phyloP scores from a whole-genome alignment of 2,888 invertebrate species.

The Eristalis intricaria region DNA sequence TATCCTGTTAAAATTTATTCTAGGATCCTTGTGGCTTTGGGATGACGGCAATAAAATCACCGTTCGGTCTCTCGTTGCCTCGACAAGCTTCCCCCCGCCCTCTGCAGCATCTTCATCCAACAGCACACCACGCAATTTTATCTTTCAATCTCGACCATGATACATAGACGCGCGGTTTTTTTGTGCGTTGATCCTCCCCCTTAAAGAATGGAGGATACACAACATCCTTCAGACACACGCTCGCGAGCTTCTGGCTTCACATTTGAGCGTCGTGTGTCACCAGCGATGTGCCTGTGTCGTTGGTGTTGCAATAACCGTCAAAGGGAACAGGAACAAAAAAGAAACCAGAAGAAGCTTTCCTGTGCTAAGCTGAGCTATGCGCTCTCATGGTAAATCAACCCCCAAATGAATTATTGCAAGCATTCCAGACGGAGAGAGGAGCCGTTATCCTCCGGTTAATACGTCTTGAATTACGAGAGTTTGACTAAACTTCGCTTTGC shows the following conservation, averaged over 20 bases:
- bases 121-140: constrained; percentile 26
- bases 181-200: neutral
- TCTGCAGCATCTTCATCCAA: neutral
- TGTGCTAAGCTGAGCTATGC: neutral
- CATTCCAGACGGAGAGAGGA: constrained; percentile 1
- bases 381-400: constrained; percentile 4
- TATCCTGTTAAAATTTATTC: constrained; percentile 68
- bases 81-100: neutral
- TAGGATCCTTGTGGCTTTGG: constrained; percentile 61
- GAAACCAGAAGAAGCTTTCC: neutral
- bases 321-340: constrained; percentile 12
- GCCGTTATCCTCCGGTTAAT: constrained; percentile 23
- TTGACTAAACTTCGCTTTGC: constrained; percentile 59
- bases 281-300: constrained; percentile 8
- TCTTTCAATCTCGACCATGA: constrained; percentile 61
- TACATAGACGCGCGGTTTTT: constrained; percentile 37
- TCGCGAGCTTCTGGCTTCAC: neutral
- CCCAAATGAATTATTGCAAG: constrained; percentile 56
- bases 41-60: constrained; percentile 68
- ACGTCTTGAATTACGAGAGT: constrained; percentile 68
- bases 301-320: constrained; percentile 31
- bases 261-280: constrained; percentile 59
- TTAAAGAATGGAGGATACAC: neutral
- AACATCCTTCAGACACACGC: neutral
- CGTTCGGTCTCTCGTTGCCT: constrained; percentile 52